A percentile compares a stretch with the other conserved stretches of the same genome.
These are phyloP conservation scores for Monopis laevigella DNA, from an alignment of 2,888 invertebrate genomes.

Conservation along the genomic window DNA sequence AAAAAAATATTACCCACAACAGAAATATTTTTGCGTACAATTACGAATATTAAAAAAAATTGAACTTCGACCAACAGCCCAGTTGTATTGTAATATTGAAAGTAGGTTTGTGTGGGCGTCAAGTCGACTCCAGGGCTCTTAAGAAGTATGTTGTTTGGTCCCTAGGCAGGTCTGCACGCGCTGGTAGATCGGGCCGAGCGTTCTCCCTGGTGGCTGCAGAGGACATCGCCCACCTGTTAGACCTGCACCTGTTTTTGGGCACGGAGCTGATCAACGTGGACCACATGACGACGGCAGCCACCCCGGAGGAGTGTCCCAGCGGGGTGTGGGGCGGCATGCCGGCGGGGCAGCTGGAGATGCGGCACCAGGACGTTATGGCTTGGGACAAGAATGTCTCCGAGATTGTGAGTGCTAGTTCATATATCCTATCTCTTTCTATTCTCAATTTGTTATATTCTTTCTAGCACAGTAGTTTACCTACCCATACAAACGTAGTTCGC, in stretches of 20 bases:
- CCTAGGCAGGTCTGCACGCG: slow-evolving; percentile 90
- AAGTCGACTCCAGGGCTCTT: no score
- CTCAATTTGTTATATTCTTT: no score
- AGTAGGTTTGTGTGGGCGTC: no score
- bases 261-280: slow-evolving; percentile 62
- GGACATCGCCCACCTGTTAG: slow-evolving; percentile 92
- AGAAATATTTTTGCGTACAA: no score
- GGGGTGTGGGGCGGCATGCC: slow-evolving; percentile 84
- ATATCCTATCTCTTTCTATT: no score
- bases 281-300: slow-evolving; percentile 23
- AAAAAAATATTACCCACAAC: no score
- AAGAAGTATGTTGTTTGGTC: no score
- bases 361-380: slow-evolving; percentile 77
- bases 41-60: no score
- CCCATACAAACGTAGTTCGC: no score
- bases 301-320: slow-evolving; percentile 44
- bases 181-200: slow-evolving; percentile 91
- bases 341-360: slow-evolving; percentile 82
- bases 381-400: slow-evolving; percentile 80
- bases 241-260: slow-evolving; percentile 93
- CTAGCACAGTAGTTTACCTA: no score
- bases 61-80: no score
- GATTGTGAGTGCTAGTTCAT: slow-evolving; percentile 67
- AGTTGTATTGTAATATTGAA: no score
- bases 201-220: slow-evolving; percentile 91